Evolutionary conservation across 2,113 vertebrate species (phyloP), one percentile per base, ranked within the genome.

Genomic region (Malurus cyaneus): DNA sequence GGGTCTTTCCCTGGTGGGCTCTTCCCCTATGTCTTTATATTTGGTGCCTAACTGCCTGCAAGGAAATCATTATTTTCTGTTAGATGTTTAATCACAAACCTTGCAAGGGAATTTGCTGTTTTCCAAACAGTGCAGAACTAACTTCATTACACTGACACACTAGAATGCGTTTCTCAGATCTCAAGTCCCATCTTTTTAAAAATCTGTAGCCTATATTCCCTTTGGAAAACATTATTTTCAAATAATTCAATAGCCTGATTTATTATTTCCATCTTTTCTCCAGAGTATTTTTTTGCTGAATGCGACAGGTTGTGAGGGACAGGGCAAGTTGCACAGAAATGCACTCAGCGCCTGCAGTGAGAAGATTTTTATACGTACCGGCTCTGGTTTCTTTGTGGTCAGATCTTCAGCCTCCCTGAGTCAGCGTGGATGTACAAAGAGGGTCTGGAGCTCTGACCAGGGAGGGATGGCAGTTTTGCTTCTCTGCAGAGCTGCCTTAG

Each of bases 91-190:
- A 96, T 96, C 80, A 94, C 67, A 96, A 91, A 73, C 42, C 78
- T 96, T 94, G 82, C 81, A 91, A 90, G 82, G 77, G 94, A 94
- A 94, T 94, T 32, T 89, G 82, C 80, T 94, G 61, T 95, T 97
- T 96, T 93, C 80, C 93, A 89, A 94, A 88, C 88, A 80, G 78
- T 83, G 92, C 93, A 94, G 94, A 96, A 92, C 94, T 96, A 92
- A 95, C 71, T 95, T 95, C 60, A 79, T 96, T 95, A 93, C 52
- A 36, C 13, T 89, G 76, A 76, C 76, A 88, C 0, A 0, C 81
- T 93, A 91, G 83, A 77, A 77, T 67, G 83, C 49, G 72, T 53
- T 91, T 88, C 71, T 85, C 67, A 93, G 60, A 39, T 85, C 49
- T 88, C 3, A 94, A 94, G 62, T 79, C 49, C 13, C 23, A 23